These are phyloP conservation scores for Apotomis betuletana DNA, from an alignment of 2,888 invertebrate species.

Conservation along the genomic window DNA sequence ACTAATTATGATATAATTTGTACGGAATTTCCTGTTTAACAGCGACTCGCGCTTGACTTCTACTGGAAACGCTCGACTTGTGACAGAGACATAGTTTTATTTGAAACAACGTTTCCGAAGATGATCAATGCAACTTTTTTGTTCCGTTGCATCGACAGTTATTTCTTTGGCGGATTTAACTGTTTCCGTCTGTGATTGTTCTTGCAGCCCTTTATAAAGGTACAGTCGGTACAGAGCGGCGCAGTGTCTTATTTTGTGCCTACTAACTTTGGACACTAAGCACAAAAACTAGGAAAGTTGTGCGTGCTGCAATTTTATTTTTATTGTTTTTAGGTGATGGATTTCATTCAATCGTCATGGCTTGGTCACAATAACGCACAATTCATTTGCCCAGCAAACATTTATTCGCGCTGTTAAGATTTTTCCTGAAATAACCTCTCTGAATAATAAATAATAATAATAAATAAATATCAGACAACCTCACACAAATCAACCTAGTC, in stretches of 20 bases:
- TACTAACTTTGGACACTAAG: not conserved
- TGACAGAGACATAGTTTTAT: slow-evolving; percentile 31
- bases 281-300: slow-evolving; percentile 11
- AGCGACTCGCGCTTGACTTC: slow-evolving; percentile 25
- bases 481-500: no score
- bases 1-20: not conserved
- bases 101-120: slow-evolving; percentile 21
- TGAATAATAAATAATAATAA: no score
- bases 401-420: no score
- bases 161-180: not conserved
- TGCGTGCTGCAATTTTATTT: not conserved
- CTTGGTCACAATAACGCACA: no score
- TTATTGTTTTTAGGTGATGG: not conserved
- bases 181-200: slow-evolving; percentile 4
- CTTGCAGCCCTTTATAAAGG: slow-evolving; percentile 9
- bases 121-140: slow-evolving; percentile 29
- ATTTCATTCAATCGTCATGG: no score
- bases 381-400: no score
- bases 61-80: slow-evolving; percentile 8
- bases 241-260: slow-evolving; percentile 20
- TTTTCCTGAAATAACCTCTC: no score
- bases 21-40: slow-evolving; percentile 7
- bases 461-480: no score
- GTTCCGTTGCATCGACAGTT: slow-evolving; percentile 23
- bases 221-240: not conserved